Percentiles rank a stretch among this genome's conserved stretches.
Conservation (phyloP, 2,113 vertebrate genomes). For the Xenus cinereus region DNA sequence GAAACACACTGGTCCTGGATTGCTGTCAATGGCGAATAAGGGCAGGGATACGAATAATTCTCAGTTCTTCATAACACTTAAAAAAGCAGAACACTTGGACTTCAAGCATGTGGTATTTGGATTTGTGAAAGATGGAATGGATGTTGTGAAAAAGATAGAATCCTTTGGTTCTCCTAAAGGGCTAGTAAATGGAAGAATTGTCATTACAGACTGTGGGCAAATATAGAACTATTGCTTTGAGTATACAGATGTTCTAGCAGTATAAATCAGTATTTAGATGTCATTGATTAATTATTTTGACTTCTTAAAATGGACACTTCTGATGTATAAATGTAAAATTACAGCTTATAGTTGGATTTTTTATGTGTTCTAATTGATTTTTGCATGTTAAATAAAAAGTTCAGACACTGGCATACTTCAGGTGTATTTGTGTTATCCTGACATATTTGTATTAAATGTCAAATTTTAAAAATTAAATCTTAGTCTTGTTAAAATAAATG, state of each 20-base stretch:
- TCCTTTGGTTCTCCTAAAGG: constrained; percentile 85
- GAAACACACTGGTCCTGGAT: constrained; percentile 87
- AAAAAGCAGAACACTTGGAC: constrained; percentile 91
- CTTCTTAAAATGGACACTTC: constrained; percentile 75
- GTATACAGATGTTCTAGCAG: constrained; percentile 55
- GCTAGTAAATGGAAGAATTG: constrained; percentile 78
- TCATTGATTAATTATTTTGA: constrained; percentile 75
- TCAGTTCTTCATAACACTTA: constrained; percentile 94
- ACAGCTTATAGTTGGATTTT: constrained; percentile 73
- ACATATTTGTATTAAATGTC: constrained; percentile 76
- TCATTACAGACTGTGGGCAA: constrained; percentile 88
- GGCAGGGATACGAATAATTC: constrained; percentile 91
- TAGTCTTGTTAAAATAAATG: constrained; percentile 76
- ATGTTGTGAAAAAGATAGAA: constrained; percentile 86
- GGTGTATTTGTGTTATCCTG: constrained; percentile 80
- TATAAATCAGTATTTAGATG: constrained; percentile 66
- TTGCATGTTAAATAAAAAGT: constrained; percentile 82
- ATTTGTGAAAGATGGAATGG: constrained; percentile 89
- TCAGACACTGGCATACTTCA: constrained; percentile 78
- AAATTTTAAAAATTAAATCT: constrained; percentile 73
- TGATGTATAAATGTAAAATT: constrained; percentile 84
- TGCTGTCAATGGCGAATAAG: constrained; percentile 91
- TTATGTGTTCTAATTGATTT: constrained; percentile 74
- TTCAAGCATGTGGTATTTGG: constrained; percentile 95
- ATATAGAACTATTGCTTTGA: constrained; percentile 70